Percentiles rank a stretch among this genome's conserved stretches.
Evolutionary conservation across 2,888 invertebrate species (phyloP).

Genomic region (Leucozona laternaria): DNA sequence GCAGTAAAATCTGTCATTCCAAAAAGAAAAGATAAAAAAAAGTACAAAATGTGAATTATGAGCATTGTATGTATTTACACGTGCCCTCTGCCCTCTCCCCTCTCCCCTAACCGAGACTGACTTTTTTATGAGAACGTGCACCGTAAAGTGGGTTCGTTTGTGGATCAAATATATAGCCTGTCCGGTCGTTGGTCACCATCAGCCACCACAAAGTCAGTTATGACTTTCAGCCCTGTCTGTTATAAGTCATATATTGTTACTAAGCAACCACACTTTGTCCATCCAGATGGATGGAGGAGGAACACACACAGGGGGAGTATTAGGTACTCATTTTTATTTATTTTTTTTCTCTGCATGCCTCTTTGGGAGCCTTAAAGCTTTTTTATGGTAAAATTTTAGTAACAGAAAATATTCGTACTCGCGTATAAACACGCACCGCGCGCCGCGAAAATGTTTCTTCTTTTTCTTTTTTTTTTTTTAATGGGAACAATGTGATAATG

Average conservation of each 20-base stretch:
- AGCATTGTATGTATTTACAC: constrained; percentile 33
- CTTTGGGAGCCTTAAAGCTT: constrained; percentile 59
- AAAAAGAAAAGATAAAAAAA: not conserved
- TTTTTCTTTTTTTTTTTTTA: constrained; percentile 17
- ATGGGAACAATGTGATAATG: constrained; percentile 72
- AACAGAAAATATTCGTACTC: constrained; percentile 1
- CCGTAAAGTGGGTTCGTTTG: constrained; percentile 70
- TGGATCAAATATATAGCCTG: constrained; percentile 66
- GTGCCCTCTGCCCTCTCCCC: constrained; percentile 17
- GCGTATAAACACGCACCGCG: constrained; percentile 38
- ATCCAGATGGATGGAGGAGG: not conserved
- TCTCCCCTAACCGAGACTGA: constrained; percentile 3
- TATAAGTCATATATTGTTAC: constrained; percentile 67
- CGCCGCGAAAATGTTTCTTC: constrained; percentile 43
- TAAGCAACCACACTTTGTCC: constrained; percentile 1
- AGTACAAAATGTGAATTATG: constrained; percentile 59
- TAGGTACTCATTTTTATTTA: constrained; percentile 36
- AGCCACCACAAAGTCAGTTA: constrained; percentile 74
- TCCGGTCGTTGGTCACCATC: constrained; percentile 75
- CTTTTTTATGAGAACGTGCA: constrained; percentile 13
- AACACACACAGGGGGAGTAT: not conserved
- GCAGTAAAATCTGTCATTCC: constrained; percentile 28
- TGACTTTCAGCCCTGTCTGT: constrained; percentile 71
- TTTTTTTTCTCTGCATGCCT: constrained; percentile 23
- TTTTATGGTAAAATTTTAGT: constrained; percentile 20